Evolutionary conservation across 2,797 vertebrate species (phyloP), one percentile per base, ranked within the genome.

Genomic region (Mormyrus proboscirostris): DNA sequence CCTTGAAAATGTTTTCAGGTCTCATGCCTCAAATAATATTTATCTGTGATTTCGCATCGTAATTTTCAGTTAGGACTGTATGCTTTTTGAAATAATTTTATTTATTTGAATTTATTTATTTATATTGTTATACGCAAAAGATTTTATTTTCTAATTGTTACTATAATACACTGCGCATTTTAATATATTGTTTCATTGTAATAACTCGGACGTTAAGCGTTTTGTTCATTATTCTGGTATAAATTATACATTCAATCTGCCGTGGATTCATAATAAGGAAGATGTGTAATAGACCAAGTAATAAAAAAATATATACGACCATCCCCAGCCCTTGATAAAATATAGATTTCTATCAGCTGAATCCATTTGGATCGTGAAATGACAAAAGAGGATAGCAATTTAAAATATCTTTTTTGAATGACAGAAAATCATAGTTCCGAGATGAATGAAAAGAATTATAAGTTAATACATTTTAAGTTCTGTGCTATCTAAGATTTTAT

Each of bases 341-440:
- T 87, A 87, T 82, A 87, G 92, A 92, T 91, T 73, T 88, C 8
- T 89, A 91, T 92, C 90, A 90, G 62, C 65, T 79, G 90, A 89
- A 93, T 92, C 82, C 92, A 92, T 90, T 89, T 85, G 55, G 41
- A 57, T 51, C 82, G 55, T 79, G 86, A 83, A 49, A 47, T 89
- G 89, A 91, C 87, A 91, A 90, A 91, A 89, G 88, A 88, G 44
- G 22, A 16, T 89, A 90, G 91, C 90, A 92, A 90, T 92, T 91
- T 91, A 87, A 79, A 90, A 90, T 86, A 89, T 53, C 33, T 89
- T 89, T 89, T 41, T 59, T 12, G 22, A 86, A 89, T 49, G 50
- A 29, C 85, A 47, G 41, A 65, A 22, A 33, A 12, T 65, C 47
- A 47, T 85, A 85, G 22, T 29, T 22, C 10, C 22, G 50, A 47